phyloP scores from a whole-genome alignment of 2,113 vertebrate species.

The Gymnobelideus leadbeateri region DNA sequence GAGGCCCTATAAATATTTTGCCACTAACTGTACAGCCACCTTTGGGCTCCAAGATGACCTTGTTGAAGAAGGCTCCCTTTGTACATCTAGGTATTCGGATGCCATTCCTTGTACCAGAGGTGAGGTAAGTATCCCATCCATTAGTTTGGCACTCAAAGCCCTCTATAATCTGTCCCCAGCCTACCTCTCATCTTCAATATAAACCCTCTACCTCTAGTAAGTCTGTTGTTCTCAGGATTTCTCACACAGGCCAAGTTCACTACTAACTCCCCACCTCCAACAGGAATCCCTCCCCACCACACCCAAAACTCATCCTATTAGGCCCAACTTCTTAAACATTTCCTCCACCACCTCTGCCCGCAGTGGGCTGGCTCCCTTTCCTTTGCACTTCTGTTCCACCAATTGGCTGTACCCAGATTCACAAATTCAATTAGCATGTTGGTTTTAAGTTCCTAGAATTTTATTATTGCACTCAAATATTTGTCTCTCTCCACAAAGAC shows the following conservation, averaged over 20 bases:
- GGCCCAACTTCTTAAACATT: not conserved
- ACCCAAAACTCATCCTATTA: not conserved
- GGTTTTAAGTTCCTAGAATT: not conserved
- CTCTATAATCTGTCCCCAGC: not conserved
- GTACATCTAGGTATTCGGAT: slow-evolving; percentile 91
- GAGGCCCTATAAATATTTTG: slow-evolving; percentile 90
- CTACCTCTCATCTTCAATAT: not conserved
- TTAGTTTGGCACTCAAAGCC: not conserved
- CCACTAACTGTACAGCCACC: slow-evolving; percentile 88
- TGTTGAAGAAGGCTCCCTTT: slow-evolving; percentile 85
- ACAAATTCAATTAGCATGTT: not conserved
- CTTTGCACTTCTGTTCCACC: not conserved
- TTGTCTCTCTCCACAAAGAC: not conserved
- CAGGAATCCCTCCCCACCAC: not conserved
- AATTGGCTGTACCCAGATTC: not conserved
- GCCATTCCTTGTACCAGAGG: slow-evolving; percentile 88
- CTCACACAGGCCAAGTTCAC: not conserved
- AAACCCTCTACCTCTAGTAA: not conserved
- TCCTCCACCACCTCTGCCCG: not conserved
- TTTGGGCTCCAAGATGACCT: slow-evolving; percentile 90
- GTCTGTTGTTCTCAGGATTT: not conserved
- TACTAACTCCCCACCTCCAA: not conserved
- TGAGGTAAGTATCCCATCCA: slow-evolving; percentile 86
- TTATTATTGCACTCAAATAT: not conserved
- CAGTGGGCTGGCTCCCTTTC: not conserved